Percentiles rank a stretch among this genome's conserved stretches.
phyloP scores from a whole-genome alignment of 2,797 vertebrate species.

The Hippocampus kuda region DNA sequence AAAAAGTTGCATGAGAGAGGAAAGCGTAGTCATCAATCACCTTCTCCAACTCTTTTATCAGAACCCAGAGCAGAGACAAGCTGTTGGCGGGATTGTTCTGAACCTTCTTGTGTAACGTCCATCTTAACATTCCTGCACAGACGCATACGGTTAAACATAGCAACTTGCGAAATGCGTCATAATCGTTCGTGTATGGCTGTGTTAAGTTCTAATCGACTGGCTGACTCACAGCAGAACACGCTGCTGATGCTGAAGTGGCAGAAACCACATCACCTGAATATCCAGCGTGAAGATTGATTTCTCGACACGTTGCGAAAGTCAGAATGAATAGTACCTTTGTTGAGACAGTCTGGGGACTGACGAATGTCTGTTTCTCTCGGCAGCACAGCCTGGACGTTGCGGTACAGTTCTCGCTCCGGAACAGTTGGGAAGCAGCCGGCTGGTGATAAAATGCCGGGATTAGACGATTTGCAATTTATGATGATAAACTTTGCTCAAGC shows the following conservation, averaged over 20 bases:
- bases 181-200: constrained; percentile 9
- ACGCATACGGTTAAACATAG: constrained; percentile 17
- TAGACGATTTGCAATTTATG: background rate
- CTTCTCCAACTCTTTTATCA: constrained; percentile 86
- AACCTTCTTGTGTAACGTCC: constrained; percentile 89
- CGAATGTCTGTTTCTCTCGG: constrained; percentile 68
- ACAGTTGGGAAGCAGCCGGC: constrained; percentile 44
- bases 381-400: constrained; percentile 74
- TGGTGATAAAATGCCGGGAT: constrained; percentile 15
- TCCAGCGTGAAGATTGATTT: background rate
- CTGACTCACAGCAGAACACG: constrained; percentile 30
- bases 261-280: background rate
- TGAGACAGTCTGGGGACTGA: constrained; percentile 51
- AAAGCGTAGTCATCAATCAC: constrained; percentile 45
- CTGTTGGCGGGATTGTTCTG: constrained; percentile 73
- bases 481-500: background rate
- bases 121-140: constrained; percentile 82
- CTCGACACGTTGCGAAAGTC: background rate
- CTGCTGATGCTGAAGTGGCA: constrained; percentile 1
- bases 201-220: constrained; percentile 10
- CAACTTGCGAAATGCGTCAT: constrained; percentile 21
- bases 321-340: constrained; percentile 66
- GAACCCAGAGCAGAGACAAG: constrained; percentile 71
- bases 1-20: background rate
- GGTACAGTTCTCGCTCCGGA: constrained; percentile 77